phyloP scores from a whole-genome alignment of 2,797 vertebrate species.

The Menidia menidia region DNA sequence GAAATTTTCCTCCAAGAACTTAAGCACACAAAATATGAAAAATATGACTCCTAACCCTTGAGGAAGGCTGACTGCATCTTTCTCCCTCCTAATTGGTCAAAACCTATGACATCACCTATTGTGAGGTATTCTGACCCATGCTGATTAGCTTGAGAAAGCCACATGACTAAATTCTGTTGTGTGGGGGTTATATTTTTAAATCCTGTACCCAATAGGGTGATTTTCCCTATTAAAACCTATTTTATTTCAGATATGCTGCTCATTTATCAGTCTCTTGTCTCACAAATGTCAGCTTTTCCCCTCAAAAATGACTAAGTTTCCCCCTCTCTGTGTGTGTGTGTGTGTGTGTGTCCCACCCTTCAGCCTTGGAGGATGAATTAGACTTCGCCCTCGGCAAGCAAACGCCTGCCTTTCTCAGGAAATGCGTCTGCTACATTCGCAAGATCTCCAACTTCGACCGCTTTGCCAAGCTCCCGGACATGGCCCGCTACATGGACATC shows the following conservation, averaged over 20 bases:
- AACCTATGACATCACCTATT: no score
- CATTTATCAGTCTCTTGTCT: conserved; percentile 35
- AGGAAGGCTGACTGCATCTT: no score
- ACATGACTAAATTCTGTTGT: no score
- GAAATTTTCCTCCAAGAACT: no score
- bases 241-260: background rate
- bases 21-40: no score
- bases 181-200: no score
- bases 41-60: no score
- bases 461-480: conserved; percentile 94
- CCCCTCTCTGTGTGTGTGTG: background rate
- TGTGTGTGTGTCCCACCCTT: conserved; percentile 32
- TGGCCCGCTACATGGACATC: conserved; percentile 95
- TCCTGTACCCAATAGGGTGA: no score
- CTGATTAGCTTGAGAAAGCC: no score
- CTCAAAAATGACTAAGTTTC: background rate
- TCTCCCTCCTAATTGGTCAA: no score
- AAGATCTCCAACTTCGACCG: conserved; percentile 98
- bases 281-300: background rate
- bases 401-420: conserved; percentile 97
- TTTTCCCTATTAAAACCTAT: background rate
- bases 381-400: conserved; percentile 99
- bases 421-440: conserved; percentile 98
- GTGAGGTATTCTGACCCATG: no score
- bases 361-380: conserved; percentile 97